Conservation (phyloP, 2,888 invertebrate species). For the Cerastis rubricosa region DNA sequence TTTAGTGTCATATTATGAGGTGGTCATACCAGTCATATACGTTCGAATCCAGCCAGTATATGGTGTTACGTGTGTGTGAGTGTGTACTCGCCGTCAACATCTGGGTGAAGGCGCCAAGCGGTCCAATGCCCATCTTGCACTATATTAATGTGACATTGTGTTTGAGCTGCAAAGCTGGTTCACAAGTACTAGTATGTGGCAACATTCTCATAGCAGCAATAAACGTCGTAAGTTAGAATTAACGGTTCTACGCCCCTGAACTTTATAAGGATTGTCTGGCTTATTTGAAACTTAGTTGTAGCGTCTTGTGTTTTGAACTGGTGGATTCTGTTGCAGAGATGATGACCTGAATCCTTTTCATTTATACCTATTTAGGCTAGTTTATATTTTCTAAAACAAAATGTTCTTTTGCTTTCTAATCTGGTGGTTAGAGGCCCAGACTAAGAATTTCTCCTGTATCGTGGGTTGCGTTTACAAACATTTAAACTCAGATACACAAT, state of each 20-base stretch:
- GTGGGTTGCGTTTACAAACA: too few relatives aligned
- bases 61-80: not conserved
- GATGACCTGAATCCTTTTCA: not conserved
- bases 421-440: not conserved
- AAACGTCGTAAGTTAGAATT: not conserved
- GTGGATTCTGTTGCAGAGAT: not conserved
- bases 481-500: too few relatives aligned
- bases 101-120: conserved; percentile 24
- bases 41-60: not conserved
- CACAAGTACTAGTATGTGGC: conserved; percentile 6
- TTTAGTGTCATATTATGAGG: not conserved
- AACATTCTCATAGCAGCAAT: not conserved
- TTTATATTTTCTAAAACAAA: not conserved
- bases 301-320: not conserved
- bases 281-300: not conserved
- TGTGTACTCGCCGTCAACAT: conserved; percentile 25
- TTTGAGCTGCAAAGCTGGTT: conserved; percentile 25
- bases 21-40: not conserved
- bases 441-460: too few relatives aligned
- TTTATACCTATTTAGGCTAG: not conserved
- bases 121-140: conserved; percentile 23
- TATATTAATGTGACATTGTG: conserved; percentile 35
- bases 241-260: not conserved
- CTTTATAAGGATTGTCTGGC: not conserved
- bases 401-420: not conserved